These are phyloP conservation scores for Dendrophyllia cribrosa DNA, from an alignment of 64 coral and sea anemone genomes.

Conservation along the genomic window DNA sequence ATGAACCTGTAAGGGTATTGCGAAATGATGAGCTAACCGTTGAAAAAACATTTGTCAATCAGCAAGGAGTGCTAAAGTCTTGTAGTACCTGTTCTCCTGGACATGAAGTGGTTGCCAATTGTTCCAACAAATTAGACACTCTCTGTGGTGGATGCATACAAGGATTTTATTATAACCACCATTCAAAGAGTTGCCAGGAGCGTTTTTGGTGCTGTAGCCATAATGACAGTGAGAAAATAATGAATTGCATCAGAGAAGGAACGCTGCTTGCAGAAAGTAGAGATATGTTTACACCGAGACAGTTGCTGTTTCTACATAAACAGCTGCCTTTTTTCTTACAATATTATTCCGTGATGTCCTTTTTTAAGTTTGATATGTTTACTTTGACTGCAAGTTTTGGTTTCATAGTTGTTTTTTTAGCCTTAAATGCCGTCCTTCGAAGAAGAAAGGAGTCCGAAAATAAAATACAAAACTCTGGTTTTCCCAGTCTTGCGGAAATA, in stretches of 20 bases:
- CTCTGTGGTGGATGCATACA: neutral
- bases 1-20: neutral
- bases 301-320: neutral
- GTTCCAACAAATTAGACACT: conserved; percentile 8
- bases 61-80: neutral
- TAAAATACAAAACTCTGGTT: neutral
- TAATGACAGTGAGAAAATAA: neutral
- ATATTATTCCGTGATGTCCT: too few relatives aligned
- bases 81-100: neutral
- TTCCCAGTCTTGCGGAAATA: neutral
- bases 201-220: conserved; percentile 38
- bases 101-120: conserved; percentile 2
- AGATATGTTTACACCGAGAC: neutral
- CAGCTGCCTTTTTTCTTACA: neutral
- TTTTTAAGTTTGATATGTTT: neutral
- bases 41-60: conserved; percentile 7
- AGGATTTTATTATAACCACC: conserved; percentile 9
- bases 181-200: neutral
- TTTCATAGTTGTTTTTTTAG: neutral
- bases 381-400: too few relatives aligned
- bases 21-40: neutral
- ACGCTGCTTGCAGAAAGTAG: neutral
- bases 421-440: neutral
- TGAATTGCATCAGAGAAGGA: conserved; percentile 23
- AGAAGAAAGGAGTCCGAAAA: neutral